A percentile compares a stretch with the other conserved stretches of the same genome.
Evolutionary conservation across 1,140 invertebrate species (phyloP).

Genomic region (Sinella curviseta): DNA sequence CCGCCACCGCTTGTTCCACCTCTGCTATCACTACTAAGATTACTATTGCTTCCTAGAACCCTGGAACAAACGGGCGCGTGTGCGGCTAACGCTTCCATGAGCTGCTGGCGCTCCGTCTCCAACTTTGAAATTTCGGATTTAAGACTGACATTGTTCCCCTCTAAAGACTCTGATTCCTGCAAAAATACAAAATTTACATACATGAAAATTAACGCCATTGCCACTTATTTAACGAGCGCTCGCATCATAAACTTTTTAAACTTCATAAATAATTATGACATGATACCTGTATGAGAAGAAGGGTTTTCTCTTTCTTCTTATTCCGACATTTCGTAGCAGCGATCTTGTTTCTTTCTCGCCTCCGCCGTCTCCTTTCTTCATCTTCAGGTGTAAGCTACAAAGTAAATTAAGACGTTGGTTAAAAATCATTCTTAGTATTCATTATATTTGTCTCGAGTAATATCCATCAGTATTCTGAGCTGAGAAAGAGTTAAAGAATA

Average conservation of each 20-base stretch:
- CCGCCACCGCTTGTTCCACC: background rate
- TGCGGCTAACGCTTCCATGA: slow-evolving; percentile 72
- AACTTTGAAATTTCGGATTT: slow-evolving; percentile 78
- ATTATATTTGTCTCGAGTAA: too few species aligned
- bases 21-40: slow-evolving; percentile 10
- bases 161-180: slow-evolving; percentile 79
- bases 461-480: too few species aligned
- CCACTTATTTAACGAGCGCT: background rate
- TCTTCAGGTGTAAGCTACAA: slow-evolving; percentile 83
- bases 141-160: slow-evolving; percentile 81
- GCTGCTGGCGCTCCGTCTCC: slow-evolving; percentile 69
- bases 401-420: too few species aligned
- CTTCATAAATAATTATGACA: background rate
- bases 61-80: slow-evolving; percentile 65
- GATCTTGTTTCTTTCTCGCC: slow-evolving; percentile 89
- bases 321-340: slow-evolving; percentile 92
- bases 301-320: slow-evolving; percentile 87
- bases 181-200: slow-evolving; percentile 31
- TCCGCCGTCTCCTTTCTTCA: slow-evolving; percentile 76
- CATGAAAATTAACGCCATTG: too few species aligned
- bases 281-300: slow-evolving; percentile 69
- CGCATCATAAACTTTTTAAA: too few species aligned
- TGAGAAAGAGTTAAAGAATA: slow-evolving; percentile 50
- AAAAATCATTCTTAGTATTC: too few species aligned
- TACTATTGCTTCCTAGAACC: slow-evolving; percentile 4